A percentile compares a stretch with the other conserved stretches of the same genome.
Evolutionary conservation across 2,888 invertebrate genomes (phyloP).

Genomic region (Nemotelus pantherinus): DNA sequence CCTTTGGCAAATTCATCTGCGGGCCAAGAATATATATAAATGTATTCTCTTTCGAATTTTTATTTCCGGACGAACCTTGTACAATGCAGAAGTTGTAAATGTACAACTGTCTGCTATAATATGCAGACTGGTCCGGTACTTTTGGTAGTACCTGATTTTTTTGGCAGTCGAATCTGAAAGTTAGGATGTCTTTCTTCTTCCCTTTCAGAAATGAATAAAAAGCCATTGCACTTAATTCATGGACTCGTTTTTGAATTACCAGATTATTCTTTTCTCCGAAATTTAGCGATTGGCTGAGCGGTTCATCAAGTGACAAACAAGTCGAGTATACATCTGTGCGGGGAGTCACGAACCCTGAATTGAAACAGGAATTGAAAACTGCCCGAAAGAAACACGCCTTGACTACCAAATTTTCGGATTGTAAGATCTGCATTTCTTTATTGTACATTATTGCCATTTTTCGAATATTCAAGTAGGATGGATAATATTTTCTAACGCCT

Average conservation of each 20-base stretch:
- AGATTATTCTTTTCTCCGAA: too few relatives aligned
- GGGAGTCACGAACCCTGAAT: background rate
- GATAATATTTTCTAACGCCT: background rate
- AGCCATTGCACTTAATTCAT: too few relatives aligned
- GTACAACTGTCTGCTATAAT: background rate
- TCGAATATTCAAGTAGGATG: background rate
- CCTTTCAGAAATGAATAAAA: too few relatives aligned
- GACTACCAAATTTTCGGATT: background rate
- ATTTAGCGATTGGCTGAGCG: background rate
- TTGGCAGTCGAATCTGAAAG: constrained; percentile 18
- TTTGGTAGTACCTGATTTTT: constrained; percentile 28
- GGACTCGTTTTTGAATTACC: background rate
- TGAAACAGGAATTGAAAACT: constrained; percentile 3
- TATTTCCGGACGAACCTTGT: too few relatives aligned
- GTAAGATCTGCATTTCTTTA: background rate
- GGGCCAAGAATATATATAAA: too few relatives aligned
- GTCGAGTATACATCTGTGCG: background rate
- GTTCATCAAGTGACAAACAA: background rate
- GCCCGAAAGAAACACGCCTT: background rate
- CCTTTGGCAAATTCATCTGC: too few relatives aligned
- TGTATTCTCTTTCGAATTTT: too few relatives aligned
- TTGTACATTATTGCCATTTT: background rate
- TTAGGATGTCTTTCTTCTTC: background rate
- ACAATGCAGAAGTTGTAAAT: constrained; percentile 13
- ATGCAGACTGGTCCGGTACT: constrained; percentile 30